Percentiles rank a stretch among this genome's conserved stretches.
phyloP scores from a whole-genome alignment of 2,113 vertebrate species.

The Chrysochloris asiatica region DNA sequence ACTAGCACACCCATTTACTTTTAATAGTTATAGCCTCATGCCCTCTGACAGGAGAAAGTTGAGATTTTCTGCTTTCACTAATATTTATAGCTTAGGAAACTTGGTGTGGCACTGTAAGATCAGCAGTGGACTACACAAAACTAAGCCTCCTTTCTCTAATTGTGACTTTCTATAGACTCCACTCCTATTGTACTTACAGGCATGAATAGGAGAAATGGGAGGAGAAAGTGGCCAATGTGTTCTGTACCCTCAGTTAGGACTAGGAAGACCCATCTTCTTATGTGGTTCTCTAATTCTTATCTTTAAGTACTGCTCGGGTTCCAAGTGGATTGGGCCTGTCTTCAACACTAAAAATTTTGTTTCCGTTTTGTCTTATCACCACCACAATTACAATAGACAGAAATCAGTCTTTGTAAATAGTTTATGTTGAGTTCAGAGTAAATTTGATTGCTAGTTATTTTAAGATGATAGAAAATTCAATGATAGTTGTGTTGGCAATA shows the following conservation, averaged over 20 bases:
- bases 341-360: neutral
- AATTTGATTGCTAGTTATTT: slow-evolving; percentile 4
- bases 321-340: neutral
- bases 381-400: neutral
- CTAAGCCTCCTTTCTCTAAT: neutral
- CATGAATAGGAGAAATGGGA: neutral
- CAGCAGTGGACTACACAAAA: no score
- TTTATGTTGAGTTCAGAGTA: neutral
- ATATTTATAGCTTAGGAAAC: no score
- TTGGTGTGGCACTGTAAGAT: no score
- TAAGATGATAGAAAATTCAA: slow-evolving; percentile 4
- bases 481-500: neutral
- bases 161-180: neutral
- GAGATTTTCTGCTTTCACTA: no score
- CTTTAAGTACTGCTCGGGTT: neutral
- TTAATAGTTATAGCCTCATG: no score
- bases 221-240: neutral
- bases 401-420: neutral
- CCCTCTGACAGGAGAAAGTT: no score
- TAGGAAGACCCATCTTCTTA: neutral
- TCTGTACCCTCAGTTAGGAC: neutral
- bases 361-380: neutral
- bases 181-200: neutral
- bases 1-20: no score
- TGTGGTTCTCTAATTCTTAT: neutral